Percentiles rank a stretch among this genome's conserved stretches.
Conservation (phyloP, 2,888 invertebrate genomes). For the Argynnis bischoffii region DNA sequence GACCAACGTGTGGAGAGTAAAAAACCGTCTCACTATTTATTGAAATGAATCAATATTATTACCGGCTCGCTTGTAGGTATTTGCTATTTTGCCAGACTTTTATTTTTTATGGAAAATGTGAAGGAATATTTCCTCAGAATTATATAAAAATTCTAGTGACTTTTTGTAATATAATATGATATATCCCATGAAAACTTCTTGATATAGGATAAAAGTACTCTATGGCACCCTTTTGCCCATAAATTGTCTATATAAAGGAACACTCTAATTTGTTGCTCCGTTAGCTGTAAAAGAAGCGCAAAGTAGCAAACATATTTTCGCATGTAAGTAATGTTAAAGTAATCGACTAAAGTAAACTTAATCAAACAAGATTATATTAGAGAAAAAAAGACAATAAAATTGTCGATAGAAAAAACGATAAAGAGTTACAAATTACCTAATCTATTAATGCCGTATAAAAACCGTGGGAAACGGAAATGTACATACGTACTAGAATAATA, state of each 20-base stretch:
- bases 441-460: not conserved
- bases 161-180: too few relatives aligned
- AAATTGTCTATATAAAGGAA: too few relatives aligned
- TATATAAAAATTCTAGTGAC: not conserved
- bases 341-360: too few relatives aligned
- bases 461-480: constrained; percentile 28
- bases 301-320: too few relatives aligned
- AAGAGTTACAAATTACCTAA: not conserved
- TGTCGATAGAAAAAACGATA: not conserved
- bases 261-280: too few relatives aligned
- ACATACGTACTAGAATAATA: not conserved
- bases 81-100: constrained; percentile 7
- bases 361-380: too few relatives aligned
- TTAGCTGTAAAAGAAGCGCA: too few relatives aligned
- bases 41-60: constrained; percentile 51
- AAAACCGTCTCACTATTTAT: constrained; percentile 67
- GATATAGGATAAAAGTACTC: too few relatives aligned
- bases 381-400: not conserved
- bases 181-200: too few relatives aligned
- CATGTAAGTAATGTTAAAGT: too few relatives aligned
- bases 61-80: constrained; percentile 22
- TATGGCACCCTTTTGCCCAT: too few relatives aligned
- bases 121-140: not conserved
- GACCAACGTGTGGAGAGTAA: constrained; percentile 68
- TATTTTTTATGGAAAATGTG: not conserved